Percentiles rank a stretch among this genome's conserved stretches.
These are phyloP conservation scores for Coenonympha arcania DNA, from an alignment of 2,888 invertebrate species.

Conservation along the genomic window DNA sequence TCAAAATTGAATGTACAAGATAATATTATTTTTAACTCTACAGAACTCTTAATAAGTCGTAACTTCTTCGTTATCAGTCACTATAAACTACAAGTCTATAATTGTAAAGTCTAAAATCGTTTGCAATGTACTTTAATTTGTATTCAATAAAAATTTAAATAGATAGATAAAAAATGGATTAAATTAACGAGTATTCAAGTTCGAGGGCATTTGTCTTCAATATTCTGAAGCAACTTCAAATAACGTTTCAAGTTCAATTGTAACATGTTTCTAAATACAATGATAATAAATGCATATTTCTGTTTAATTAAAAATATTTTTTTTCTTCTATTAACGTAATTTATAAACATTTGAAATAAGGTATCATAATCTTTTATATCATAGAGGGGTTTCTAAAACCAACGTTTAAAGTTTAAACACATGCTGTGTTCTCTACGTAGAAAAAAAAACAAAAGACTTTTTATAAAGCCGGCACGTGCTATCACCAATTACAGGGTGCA, in stretches of 20 bases:
- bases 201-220: no score
- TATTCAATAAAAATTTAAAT: slow-evolving; percentile 14
- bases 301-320: no score
- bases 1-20: slow-evolving; percentile 1
- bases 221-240: no score
- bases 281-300: no score
- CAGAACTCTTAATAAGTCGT: slow-evolving; percentile 8
- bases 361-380: no score
- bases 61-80: not conserved
- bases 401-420: slow-evolving; percentile 30
- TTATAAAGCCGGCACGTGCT: slow-evolving; percentile 43
- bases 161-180: slow-evolving; percentile 20
- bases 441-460: slow-evolving; percentile 33
- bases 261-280: no score
- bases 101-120: slow-evolving; percentile 1
- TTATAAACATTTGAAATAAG: no score
- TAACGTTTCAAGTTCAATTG: slow-evolving; percentile 1
- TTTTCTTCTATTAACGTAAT: no score
- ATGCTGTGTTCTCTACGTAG: slow-evolving; percentile 37
- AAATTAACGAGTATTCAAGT: slow-evolving; percentile 14
- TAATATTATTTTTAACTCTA: no score
- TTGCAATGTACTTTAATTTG: not conserved
- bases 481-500: slow-evolving; percentile 55
- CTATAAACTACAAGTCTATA: not conserved
- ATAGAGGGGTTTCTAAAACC: slow-evolving; percentile 16